These are phyloP conservation scores for Podabrus alpinus DNA, from an alignment of 2,888 invertebrate species.

Conservation along the genomic window DNA sequence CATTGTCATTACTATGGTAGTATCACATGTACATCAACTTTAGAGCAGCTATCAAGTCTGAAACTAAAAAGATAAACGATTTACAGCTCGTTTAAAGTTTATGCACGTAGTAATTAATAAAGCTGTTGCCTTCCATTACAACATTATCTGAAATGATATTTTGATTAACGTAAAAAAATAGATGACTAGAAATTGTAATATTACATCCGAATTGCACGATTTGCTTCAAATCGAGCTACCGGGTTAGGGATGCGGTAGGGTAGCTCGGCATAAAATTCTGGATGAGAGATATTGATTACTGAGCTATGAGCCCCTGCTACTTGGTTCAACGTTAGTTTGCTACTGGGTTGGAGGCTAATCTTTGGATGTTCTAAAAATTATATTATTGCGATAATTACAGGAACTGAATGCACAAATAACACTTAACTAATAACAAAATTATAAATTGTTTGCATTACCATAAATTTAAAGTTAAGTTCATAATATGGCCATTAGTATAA, in stretches of 20 bases:
- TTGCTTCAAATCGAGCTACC: slow-evolving; percentile 25
- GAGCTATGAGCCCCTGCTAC: slow-evolving; percentile 28
- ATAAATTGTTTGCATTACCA: not conserved
- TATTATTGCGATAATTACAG: not conserved
- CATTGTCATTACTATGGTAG: not conserved
- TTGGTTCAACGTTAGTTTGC: slow-evolving; percentile 16
- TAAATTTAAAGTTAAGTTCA: not conserved
- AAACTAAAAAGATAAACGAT: not conserved
- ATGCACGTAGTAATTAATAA: not conserved
- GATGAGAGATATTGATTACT: slow-evolving; percentile 35
- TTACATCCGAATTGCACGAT: slow-evolving; percentile 18
- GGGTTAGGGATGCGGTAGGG: slow-evolving; percentile 31
- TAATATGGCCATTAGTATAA: not conserved
- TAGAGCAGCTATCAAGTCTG: not conserved
- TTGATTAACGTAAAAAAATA: not conserved
- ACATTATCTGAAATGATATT: not conserved
- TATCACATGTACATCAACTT: not conserved
- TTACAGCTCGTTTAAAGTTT: not conserved
- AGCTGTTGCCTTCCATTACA: not conserved
- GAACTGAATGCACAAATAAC: not conserved
- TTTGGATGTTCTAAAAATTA: not conserved
- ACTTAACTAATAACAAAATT: not conserved
- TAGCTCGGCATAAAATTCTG: slow-evolving; percentile 30
- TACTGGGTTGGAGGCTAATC: not conserved
- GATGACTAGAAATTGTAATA: slow-evolving; percentile 8